Evolutionary conservation across 2,113 vertebrate species (phyloP).

Genomic region (Malaclemys terrapin): DNA sequence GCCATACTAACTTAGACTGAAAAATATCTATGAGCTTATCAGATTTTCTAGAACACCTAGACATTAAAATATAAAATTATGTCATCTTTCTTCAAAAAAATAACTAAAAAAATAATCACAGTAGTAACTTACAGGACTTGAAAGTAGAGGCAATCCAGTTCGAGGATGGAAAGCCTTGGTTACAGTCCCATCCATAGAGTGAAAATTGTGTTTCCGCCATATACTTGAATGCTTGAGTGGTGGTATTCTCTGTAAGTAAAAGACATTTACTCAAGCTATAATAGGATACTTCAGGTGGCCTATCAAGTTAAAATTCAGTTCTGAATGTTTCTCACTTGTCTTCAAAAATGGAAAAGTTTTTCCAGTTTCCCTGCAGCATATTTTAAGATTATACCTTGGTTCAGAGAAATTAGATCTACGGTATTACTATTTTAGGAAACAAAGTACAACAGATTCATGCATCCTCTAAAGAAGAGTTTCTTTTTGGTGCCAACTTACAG

Average conservation of each 20-base stretch:
- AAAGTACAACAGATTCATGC: background rate
- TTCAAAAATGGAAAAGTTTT: background rate
- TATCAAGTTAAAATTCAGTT: background rate
- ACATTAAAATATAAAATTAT: background rate
- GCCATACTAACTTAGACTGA: background rate
- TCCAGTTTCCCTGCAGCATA: background rate
- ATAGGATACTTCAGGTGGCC: background rate
- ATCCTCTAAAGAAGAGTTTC: background rate
- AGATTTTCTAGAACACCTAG: background rate
- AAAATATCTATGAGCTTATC: background rate
- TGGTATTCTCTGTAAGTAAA: constrained; percentile 78
- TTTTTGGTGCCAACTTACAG: background rate
- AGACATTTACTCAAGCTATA: constrained; percentile 28
- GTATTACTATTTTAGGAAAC: background rate
- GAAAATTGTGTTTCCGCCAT: constrained; percentile 92
- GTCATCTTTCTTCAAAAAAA: background rate
- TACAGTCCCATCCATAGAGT: constrained; percentile 91
- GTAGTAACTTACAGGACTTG: constrained; percentile 91
- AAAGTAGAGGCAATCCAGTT: constrained; percentile 97
- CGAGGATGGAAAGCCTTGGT: constrained; percentile 97
- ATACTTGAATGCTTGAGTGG: constrained; percentile 86
- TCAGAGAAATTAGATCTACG: background rate
- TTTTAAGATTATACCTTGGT: background rate
- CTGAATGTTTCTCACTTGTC: background rate
- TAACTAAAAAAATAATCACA: background rate